phyloP scores from a whole-genome alignment of 2,888 invertebrate genomes.

The Nomada fucata region DNA sequence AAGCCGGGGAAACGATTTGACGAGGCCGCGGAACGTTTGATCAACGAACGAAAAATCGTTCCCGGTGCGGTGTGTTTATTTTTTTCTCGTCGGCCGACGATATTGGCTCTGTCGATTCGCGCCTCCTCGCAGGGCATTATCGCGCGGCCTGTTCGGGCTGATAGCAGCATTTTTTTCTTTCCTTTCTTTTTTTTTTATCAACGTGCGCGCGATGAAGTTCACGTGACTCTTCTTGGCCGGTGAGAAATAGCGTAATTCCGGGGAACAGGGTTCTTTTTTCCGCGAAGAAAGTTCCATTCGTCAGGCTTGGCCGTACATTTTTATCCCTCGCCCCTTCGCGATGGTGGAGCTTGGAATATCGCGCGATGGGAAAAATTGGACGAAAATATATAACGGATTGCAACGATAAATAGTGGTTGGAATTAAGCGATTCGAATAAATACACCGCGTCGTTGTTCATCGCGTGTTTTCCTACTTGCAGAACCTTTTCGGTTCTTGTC shows the following conservation, averaged over 20 bases:
- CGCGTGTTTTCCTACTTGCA: no score
- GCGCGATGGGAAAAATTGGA: no score
- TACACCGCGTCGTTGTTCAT: no score
- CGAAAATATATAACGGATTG: no score
- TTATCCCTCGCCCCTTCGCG: no score
- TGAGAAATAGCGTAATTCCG: not conserved
- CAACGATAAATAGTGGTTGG: no score
- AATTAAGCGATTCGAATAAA: no score
- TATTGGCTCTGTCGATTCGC: constrained; percentile 20
- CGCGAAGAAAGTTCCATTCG: not conserved
- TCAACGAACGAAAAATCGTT: constrained; percentile 19
- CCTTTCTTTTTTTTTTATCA: constrained; percentile 22
- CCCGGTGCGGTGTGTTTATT: constrained; percentile 5
- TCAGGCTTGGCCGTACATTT: not conserved
- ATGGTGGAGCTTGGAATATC: no score
- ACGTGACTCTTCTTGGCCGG: not conserved
- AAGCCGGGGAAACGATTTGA: not conserved
- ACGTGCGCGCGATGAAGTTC: constrained; percentile 24
- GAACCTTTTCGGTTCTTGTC: no score
- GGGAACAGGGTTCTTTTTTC: not conserved
- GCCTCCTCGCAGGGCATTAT: constrained; percentile 42
- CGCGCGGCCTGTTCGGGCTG: constrained; percentile 41
- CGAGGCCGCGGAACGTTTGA: constrained; percentile 16
- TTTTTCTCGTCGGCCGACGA: constrained; percentile 27
- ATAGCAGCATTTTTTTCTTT: constrained; percentile 21